Base-by-base conservation (phyloP, 2,888 invertebrate genomes). In the Phortica okadai region DNA sequence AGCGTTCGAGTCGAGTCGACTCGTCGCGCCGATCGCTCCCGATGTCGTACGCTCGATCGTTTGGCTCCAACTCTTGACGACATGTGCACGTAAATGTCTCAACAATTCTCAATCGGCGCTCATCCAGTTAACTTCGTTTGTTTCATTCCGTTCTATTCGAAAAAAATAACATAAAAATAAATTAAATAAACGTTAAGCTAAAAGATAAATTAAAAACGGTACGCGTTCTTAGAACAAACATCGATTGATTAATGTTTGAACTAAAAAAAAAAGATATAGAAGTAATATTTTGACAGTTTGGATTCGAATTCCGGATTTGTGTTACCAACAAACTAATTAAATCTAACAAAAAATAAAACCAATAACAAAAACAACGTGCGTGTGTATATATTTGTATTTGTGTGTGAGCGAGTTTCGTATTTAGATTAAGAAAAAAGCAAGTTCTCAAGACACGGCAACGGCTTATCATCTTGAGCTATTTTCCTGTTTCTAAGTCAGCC, bases 91-190 rank as follows among this genome's bases (percentile, higher is more conserved):
- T 56, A 44, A 2, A 33, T 33, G 33, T 33, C 33, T 33, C 70
- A 78, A 82, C 82, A 80, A 79, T 81, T 81, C 85, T 82, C 85
- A 80, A 84, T 78, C 79, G 82, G 77, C 83, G 83, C 77, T 85
- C 85, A 83, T 77, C 77, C 85, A 83, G 76, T 81, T 70, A 59
- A 77, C 82, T 80, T 76, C 80, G 74, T 73, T 44, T 11, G 11
- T 66, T 25, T 33, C 44, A 45, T 56, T 70, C 54, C 45, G 41
- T 6, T 42, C 77, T 56, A 33, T 4, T 25, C 72, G 70, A 62
- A 21, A 58, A 62, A 56, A 33, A 33, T 77, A 67, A 74, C 62
- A 54, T 3, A 67, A 21, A 67, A 50, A 16, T 67, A 25, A 42
- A 58, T 54, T 54, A 77, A 11, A 62, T 25, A 67, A 25, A 14